Conservation (phyloP, 2,888 invertebrate species). For the Callinectes sapidus region DNA sequence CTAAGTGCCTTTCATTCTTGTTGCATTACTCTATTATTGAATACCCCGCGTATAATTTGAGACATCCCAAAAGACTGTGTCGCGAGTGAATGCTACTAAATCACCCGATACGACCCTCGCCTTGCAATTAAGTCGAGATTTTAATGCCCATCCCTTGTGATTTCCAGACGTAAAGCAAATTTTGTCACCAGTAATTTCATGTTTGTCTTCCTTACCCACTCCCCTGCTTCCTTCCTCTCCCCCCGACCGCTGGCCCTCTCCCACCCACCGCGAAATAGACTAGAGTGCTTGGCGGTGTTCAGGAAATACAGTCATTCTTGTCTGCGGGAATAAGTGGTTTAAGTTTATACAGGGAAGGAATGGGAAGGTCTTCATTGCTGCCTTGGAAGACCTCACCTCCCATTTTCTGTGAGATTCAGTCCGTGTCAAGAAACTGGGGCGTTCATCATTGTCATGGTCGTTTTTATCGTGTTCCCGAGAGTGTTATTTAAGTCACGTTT, state of each 20-base stretch:
- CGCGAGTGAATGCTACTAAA: background rate
- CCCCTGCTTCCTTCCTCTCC: background rate
- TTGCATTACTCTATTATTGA: slow-evolving; percentile 11
- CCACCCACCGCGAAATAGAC: background rate
- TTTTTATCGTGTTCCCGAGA: background rate
- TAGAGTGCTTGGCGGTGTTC: background rate
- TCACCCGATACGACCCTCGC: background rate
- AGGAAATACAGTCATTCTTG: slow-evolving; percentile 6
- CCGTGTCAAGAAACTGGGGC: background rate
- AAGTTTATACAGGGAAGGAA: background rate
- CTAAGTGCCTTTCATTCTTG: background rate
- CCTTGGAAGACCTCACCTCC: background rate
- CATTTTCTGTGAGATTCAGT: background rate
- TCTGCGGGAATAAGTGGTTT: background rate
- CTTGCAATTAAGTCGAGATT: slow-evolving; percentile 36
- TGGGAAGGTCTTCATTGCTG: slow-evolving; percentile 17
- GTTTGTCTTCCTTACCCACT: background rate
- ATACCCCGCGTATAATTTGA: background rate
- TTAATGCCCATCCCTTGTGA: slow-evolving; percentile 20
- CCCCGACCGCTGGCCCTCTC: background rate
- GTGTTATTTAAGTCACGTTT: background rate
- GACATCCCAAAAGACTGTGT: slow-evolving; percentile 2
- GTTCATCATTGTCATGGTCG: background rate
- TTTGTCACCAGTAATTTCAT: slow-evolving; percentile 15
- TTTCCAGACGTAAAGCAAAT: slow-evolving; percentile 24